Percentiles rank a stretch among this genome's conserved stretches.
Evolutionary conservation across 1,140 invertebrate genomes (phyloP).

Genomic region (Brachionus rubens): DNA sequence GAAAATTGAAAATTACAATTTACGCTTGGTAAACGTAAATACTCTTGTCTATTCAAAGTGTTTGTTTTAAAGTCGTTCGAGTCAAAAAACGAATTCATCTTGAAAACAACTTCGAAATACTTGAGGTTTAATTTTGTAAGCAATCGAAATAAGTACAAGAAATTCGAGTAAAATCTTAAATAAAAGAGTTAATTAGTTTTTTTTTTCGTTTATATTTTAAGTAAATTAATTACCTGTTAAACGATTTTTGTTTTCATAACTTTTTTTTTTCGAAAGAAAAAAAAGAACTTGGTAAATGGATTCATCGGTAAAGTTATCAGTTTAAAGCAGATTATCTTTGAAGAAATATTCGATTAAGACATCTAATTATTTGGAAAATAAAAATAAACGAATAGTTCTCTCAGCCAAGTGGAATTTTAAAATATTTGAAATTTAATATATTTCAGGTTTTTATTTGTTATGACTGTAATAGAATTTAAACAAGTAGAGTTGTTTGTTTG

Average conservation of each 20-base stretch:
- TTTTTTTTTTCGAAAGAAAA: no score
- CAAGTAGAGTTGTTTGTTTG: no score
- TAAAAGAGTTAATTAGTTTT: slow-evolving; percentile 17
- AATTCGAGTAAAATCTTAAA: background rate
- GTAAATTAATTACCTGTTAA: slow-evolving; percentile 25
- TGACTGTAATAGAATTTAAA: no score
- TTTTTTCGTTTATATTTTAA: background rate
- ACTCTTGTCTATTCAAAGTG: slow-evolving; percentile 18
- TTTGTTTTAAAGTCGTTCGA: background rate
- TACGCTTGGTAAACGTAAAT: background rate
- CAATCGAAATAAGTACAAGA: slow-evolving; percentile 39
- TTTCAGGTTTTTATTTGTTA: no score
- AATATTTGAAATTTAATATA: no score
- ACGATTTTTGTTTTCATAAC: slow-evolving; percentile 2
- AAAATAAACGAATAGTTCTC: no score
- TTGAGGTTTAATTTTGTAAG: background rate
- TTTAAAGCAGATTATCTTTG: no score
- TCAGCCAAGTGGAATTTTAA: no score
- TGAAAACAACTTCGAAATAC: background rate
- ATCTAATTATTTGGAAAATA: no score
- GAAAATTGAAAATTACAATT: background rate
- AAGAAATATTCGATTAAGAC: no score
- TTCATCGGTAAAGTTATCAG: no score
- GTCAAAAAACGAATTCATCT: background rate
- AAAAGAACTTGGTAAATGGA: no score